Base-by-base conservation (phyloP, 1,140 invertebrate species). In the Drosophila takahashii region DNA sequence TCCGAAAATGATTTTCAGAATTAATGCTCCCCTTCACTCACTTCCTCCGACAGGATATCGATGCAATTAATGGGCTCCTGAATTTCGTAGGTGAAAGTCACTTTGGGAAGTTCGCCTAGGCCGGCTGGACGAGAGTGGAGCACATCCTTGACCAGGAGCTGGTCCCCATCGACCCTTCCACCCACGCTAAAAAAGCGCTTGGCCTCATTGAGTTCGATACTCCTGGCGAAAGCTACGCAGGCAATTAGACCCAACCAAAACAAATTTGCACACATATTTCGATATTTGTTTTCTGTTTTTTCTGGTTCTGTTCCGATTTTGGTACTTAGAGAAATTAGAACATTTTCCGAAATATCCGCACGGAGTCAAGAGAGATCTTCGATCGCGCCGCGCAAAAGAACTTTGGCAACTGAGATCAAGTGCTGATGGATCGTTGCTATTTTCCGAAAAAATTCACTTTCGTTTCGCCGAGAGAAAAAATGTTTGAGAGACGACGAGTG, bases 141-240 rank as follows among this genome's bases (percentile, higher is more conserved):
- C 41, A 85, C 61, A 77, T 91, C 90, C 79, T 89, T 90, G 11
- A 91, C 39, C 44, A 91, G 52, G 52, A 91, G 61, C 37, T 85
- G 73, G 76, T 91, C 90, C 0, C 81, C 80, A 1, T 48, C 18
- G 3, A 79, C 54, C 18, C 90, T 76, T 1, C 56, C 8, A 3
- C 90, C 90, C 11, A 81, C 81, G 16, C 80, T 83, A 32, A 80
- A 90, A 11, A 58, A 65, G 0, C 73, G 60, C 48, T 70, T 77
- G 10, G 65, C 67, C 48, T 72, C 44, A 34, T n/a, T n/a, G n/a
- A n/a, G n/a, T n/a, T n/a, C 60, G 11, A 39, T 36, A 34, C n/a
- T 9, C 7, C 27, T 42, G 5, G 81, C 13, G 11, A 81, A 22
- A 32, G 50, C 53, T 41, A 56, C 52, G 8, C 47, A 66, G 22